Conservation (phyloP, 1,140 invertebrate genomes). For the Melitaea cinxia region DNA sequence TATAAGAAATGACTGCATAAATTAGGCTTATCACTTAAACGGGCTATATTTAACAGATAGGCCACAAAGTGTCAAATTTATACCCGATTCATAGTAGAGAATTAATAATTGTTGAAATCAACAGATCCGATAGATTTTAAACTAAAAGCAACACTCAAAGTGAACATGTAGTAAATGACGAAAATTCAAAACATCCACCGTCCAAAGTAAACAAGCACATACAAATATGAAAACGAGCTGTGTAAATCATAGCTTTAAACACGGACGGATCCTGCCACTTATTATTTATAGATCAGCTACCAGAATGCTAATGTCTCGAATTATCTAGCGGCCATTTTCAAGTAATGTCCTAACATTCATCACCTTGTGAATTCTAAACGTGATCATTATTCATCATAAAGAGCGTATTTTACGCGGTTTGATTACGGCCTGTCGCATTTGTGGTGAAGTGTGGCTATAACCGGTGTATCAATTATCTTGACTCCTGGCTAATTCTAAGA, state of each 20-base stretch:
- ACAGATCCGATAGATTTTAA: no score
- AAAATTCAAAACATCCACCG: neutral
- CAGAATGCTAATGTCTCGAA: constrained; percentile 41
- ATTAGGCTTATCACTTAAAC: no score
- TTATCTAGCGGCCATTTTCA: constrained; percentile 32
- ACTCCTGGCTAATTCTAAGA: neutral
- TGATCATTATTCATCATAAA: constrained; percentile 29
- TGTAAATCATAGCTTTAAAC: constrained; percentile 10
- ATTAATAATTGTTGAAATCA: no score
- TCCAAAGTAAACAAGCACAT: neutral
- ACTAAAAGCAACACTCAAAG: neutral
- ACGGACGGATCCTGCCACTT: constrained; percentile 24
- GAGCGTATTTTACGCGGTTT: constrained; percentile 19
- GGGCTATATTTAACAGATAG: no score
- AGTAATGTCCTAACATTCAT: constrained; percentile 42
- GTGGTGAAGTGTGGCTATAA: constrained; percentile 5
- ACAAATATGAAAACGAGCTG: neutral
- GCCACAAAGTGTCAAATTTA: no score
- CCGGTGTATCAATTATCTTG: constrained; percentile 28
- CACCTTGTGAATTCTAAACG: constrained; percentile 35
- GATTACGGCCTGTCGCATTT: constrained; percentile 27
- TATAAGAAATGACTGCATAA: no score
- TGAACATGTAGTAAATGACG: neutral
- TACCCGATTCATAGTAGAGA: no score
- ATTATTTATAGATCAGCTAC: constrained; percentile 36